These are phyloP conservation scores for Hololepta plana DNA, from an alignment of 2,888 invertebrate genomes.

Conservation along the genomic window DNA sequence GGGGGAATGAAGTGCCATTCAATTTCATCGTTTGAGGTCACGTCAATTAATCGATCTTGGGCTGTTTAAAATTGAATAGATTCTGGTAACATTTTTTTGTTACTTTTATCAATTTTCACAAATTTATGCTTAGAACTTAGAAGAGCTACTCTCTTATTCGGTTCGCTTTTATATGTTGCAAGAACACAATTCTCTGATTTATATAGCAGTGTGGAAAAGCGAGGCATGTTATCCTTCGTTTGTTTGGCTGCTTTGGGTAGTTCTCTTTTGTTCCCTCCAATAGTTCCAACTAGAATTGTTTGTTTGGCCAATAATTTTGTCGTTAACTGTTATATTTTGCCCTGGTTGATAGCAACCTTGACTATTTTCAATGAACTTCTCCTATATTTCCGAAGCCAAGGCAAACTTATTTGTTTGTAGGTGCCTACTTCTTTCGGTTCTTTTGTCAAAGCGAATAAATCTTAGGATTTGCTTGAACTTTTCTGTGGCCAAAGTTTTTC, in stretches of 20 bases:
- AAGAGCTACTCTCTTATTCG: too few species aligned
- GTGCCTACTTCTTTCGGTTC: not conserved
- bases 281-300: conserved; percentile 13
- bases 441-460: conserved; percentile 1
- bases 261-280: conserved; percentile 10
- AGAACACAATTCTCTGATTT: too few species aligned
- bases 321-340: not conserved
- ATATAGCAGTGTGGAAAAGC: conserved; percentile 12
- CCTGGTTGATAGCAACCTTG: conserved; percentile 1
- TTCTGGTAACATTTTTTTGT: too few species aligned
- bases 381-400: not conserved
- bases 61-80: too few species aligned
- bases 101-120: too few species aligned
- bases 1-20: too few species aligned
- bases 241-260: conserved; percentile 10
- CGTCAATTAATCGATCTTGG: too few species aligned
- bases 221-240: conserved; percentile 10
- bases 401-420: conserved; percentile 1
- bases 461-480: not conserved
- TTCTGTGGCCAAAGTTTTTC: not conserved
- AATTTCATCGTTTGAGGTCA: too few species aligned
- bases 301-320: not conserved
- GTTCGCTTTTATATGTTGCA: too few species aligned
- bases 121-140: too few species aligned
- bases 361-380: conserved; percentile 1